phyloP scores from a whole-genome alignment of 2,113 vertebrate genomes.

The Phalacrocorax aristotelis region DNA sequence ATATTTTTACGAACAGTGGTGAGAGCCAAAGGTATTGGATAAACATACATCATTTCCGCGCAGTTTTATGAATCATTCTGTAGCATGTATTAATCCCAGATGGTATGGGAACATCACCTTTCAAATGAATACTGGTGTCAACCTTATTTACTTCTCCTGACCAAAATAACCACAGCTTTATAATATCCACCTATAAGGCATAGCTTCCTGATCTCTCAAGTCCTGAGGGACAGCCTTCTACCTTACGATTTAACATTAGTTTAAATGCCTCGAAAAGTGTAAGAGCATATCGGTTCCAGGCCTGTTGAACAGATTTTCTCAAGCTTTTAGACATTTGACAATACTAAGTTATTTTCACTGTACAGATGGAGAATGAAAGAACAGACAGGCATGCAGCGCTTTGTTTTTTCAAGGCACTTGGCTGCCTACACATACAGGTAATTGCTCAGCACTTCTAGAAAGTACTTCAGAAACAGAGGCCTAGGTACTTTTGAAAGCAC shows the following conservation, averaged over 20 bases:
- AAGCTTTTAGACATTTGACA: neutral
- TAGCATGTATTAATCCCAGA: constrained; percentile 2
- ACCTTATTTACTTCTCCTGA: neutral
- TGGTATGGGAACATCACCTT: neutral
- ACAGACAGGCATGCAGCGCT: neutral
- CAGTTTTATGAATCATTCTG: constrained; percentile 2
- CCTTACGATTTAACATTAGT: neutral
- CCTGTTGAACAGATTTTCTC: neutral
- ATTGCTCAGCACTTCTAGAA: neutral
- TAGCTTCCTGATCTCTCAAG: neutral
- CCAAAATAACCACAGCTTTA: neutral
- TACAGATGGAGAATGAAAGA: neutral
- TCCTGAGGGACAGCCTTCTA: neutral
- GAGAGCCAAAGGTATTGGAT: constrained; percentile 24
- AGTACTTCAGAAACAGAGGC: neutral
- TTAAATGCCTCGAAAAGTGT: neutral
- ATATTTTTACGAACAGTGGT: neutral
- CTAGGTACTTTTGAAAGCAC: neutral
- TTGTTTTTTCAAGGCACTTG: neutral
- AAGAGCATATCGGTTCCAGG: neutral
- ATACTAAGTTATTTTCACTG: neutral
- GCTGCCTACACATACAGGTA: neutral
- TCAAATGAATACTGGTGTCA: neutral
- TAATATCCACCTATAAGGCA: neutral
- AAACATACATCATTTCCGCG: neutral